Conservation (phyloP, 2,113 vertebrate species). For the Cygnus atratus region DNA sequence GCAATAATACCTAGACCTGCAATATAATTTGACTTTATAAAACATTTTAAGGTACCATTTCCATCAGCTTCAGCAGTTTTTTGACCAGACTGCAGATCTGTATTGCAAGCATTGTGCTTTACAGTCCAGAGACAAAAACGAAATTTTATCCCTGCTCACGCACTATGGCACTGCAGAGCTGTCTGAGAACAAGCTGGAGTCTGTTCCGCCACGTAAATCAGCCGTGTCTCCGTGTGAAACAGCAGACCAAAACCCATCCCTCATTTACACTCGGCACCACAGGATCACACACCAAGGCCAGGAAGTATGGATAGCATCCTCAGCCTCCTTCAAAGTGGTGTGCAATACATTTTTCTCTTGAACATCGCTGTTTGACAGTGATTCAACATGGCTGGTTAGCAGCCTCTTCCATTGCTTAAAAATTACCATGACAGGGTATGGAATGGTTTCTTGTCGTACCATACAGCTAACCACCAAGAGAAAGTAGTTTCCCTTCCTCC, state of each 20-base stretch:
- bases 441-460: not conserved
- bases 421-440: not conserved
- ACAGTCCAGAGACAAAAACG: not conserved
- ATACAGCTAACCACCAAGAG: not conserved
- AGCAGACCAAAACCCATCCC: not conserved
- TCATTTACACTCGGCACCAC: not conserved
- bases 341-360: not conserved
- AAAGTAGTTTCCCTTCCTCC: not conserved
- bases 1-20: rapidly evolving
- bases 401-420: not conserved
- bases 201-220: not conserved
- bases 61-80: not conserved
- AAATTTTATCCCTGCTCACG: not conserved
- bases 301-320: not conserved
- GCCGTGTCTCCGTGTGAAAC: rapidly evolving
- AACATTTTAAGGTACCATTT: not conserved
- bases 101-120: not conserved
- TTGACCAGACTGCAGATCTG: not conserved
- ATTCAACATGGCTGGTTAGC: not conserved
- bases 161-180: not conserved
- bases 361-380: not conserved
- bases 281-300: rapidly evolving
- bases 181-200: not conserved
- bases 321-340: not conserved
- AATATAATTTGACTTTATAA: not conserved